Percentiles rank a stretch among this genome's conserved stretches.
phyloP scores from a whole-genome alignment of 1,140 invertebrate species.

The Drosophila ironensis region DNA sequence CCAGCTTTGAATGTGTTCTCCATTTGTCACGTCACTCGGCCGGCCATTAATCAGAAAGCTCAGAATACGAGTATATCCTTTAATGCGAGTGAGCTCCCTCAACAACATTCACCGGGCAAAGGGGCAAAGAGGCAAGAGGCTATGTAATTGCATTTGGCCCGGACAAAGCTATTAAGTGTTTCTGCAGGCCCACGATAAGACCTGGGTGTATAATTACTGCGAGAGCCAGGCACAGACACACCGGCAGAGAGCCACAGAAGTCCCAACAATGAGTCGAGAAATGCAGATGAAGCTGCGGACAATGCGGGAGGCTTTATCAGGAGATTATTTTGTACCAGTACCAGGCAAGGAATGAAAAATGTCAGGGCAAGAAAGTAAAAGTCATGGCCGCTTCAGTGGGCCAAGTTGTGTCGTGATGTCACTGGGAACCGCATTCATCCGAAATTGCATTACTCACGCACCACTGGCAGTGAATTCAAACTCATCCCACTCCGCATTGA shows the following conservation, averaged over 20 bases:
- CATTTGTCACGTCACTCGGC: constrained; percentile 18
- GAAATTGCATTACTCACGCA: constrained; percentile 67
- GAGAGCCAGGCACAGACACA: neutral
- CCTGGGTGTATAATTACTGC: constrained; percentile 9
- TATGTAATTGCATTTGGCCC: constrained; percentile 37
- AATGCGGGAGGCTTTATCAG: constrained; percentile 5
- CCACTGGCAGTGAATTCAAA: constrained; percentile 44
- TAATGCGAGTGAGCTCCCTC: neutral
- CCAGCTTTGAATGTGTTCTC: constrained; percentile 10
- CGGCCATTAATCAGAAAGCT: constrained; percentile 36
- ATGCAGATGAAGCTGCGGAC: constrained; percentile 38
- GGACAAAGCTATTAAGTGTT: constrained; percentile 22
- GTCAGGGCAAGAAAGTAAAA: constrained; percentile 17
- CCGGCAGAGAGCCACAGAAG: constrained; percentile 1
- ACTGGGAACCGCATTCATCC: constrained; percentile 30
- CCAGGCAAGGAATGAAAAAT: neutral
- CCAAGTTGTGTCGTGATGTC: constrained; percentile 28
- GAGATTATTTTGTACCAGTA: neutral
- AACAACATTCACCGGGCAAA: neutral
- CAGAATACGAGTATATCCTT: constrained; percentile 34
- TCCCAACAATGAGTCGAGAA: constrained; percentile 12
- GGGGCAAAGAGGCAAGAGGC: no score
- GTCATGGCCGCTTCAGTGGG: constrained; percentile 30
- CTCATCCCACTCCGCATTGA: constrained; percentile 12
- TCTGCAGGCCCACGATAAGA: constrained; percentile 30